A percentile compares a stretch with the other conserved stretches of the same genome.
Evolutionary conservation across 35 echinoderm and acorn worm species (phyloP).

Genomic region (Heliocidaris erythrogramma): DNA sequence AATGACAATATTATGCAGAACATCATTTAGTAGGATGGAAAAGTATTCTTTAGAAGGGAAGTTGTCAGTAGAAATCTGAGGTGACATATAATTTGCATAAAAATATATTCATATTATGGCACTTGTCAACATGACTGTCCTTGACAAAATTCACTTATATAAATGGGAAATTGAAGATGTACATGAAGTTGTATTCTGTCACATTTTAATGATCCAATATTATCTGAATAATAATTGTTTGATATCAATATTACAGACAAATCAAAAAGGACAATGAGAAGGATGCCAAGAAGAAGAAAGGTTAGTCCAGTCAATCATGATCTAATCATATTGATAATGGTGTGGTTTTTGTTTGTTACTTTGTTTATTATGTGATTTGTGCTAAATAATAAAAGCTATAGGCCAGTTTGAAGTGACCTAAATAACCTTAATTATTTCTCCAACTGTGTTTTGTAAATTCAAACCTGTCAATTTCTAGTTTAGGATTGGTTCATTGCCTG

Average conservation of each 20-base stretch:
- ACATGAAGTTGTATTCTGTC: background rate
- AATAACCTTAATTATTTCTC: too few relatives aligned
- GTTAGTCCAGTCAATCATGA: background rate
- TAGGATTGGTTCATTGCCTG: too few relatives aligned
- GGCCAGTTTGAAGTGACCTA: too few relatives aligned
- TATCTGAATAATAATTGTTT: background rate
- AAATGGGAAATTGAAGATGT: background rate
- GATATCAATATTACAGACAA: conserved; percentile 27
- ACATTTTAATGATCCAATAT: background rate
- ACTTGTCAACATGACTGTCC: background rate
- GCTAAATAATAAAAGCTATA: too few relatives aligned
- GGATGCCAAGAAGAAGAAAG: conserved; percentile 40
- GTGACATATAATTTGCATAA: background rate
- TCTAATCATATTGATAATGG: background rate
- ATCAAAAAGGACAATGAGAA: conserved; percentile 41
- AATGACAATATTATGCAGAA: too few relatives aligned
- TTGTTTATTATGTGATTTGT: background rate
- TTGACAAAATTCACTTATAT: background rate
- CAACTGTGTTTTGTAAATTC: too few relatives aligned
- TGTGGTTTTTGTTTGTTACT: too few relatives aligned
- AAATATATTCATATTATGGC: background rate
- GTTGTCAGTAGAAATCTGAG: background rate
- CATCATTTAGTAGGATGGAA: too few relatives aligned
- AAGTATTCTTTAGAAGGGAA: background rate
- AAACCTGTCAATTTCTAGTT: too few relatives aligned